Evolutionary conservation across 2,797 vertebrate species (phyloP).

Genomic region (Ceryle rudis): DNA sequence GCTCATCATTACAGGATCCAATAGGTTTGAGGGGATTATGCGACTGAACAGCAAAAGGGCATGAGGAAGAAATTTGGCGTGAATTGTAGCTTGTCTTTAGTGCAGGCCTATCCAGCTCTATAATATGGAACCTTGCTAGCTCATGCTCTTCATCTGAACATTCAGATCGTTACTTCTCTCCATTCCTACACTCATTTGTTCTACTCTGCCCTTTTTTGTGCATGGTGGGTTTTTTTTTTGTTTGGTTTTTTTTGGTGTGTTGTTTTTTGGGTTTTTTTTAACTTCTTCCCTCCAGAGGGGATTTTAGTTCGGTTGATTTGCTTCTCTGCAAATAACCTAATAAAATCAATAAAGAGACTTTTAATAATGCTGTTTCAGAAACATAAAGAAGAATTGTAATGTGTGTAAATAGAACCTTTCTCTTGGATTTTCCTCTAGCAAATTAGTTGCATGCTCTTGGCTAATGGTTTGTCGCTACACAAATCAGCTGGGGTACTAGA

Average conservation of each 20-base stretch:
- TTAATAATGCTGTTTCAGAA: constrained; percentile 40
- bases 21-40: not conserved
- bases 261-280: not conserved
- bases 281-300: not conserved
- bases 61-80: not conserved
- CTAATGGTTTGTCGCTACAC: not conserved
- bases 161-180: not conserved
- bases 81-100: not conserved
- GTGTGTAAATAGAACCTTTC: constrained; percentile 52
- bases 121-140: not conserved
- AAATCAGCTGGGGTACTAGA: not conserved
- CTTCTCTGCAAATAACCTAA: not conserved
- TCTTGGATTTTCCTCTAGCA: constrained; percentile 5
- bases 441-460: not conserved
- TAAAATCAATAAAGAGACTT: constrained; percentile 34
- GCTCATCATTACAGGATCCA: not conserved
- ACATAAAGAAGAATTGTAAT: constrained; percentile 23
- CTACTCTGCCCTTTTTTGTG: not conserved
- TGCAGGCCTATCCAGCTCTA: not conserved
- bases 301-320: constrained; percentile 12
- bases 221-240: not conserved
- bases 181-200: not conserved
- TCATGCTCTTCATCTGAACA: not conserved
- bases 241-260: not conserved
- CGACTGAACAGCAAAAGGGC: not conserved